Evolutionary conservation across 2,888 invertebrate genomes (phyloP).

Genomic region (Lasioglossum marginatum): DNA sequence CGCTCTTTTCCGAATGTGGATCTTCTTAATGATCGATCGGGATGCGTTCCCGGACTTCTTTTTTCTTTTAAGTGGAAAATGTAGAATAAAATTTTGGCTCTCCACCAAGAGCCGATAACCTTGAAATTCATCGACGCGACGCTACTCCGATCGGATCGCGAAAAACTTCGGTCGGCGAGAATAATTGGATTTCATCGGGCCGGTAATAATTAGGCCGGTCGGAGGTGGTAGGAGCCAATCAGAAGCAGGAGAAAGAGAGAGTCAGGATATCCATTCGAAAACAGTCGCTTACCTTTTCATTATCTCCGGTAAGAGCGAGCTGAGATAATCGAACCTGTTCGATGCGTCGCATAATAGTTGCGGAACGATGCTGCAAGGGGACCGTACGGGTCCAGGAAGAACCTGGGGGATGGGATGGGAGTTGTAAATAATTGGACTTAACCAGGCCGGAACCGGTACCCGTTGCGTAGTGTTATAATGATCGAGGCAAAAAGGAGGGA

Average conservation of each 20-base stretch:
- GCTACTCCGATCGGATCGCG: conserved; percentile 38
- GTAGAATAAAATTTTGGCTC: too few relatives aligned
- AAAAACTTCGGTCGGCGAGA: conserved; percentile 38
- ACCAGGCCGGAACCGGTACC: conserved; percentile 65
- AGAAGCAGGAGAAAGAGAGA: neutral
- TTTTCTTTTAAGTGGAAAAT: too few relatives aligned
- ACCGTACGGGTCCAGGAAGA: neutral
- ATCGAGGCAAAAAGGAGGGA: conserved; percentile 57
- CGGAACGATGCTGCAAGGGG: neutral
- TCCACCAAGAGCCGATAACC: too few relatives aligned
- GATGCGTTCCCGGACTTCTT: neutral
- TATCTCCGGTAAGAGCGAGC: conserved; percentile 11
- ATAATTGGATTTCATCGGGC: conserved; percentile 56
- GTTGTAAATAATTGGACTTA: conserved; percentile 73
- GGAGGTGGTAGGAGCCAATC: conserved; percentile 1
- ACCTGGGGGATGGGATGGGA: conserved; percentile 1
- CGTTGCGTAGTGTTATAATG: conserved; percentile 72
- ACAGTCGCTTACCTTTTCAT: conserved; percentile 39
- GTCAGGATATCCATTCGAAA: neutral
- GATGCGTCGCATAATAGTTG: conserved; percentile 3
- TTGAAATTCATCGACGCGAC: neutral
- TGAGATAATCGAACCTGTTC: conserved; percentile 21
- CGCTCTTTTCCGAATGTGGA: neutral
- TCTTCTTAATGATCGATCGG: neutral
- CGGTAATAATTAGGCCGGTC: conserved; percentile 30